Evolutionary conservation across 2,888 invertebrate genomes (phyloP), one percentile per base, ranked within the genome.

Genomic region (Archaeoteleia sp.): DNA sequence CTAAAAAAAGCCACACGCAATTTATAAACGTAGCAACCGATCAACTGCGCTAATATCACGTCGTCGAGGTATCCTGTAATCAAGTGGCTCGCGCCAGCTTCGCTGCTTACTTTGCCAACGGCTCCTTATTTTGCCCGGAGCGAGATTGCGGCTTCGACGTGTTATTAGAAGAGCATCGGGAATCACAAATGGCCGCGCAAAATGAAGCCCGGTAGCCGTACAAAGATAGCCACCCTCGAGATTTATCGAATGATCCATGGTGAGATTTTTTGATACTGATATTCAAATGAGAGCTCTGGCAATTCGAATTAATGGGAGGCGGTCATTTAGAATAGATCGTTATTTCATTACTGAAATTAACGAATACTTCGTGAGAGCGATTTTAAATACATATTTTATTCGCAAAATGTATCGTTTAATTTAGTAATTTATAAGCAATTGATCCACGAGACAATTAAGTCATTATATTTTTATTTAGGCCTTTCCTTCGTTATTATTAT

Each of bases 11-110:
- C n/a, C n/a, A n/a, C n/a, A n/a, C n/a, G n/a, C n/a, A n/a, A n/a
- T n/a, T n/a, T n/a, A n/a, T n/a, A 40, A 17, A 46, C 30, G 17
- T 27, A 42, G 43, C 62, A 54, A 54, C 32, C 42, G 63, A 37
- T 78, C 74, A 74, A 5, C 75, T 77, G 77, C 72, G 75, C 71
- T 76, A 78, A 79, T 78, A 75, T 78, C 75, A 76, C 74, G 74
- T 78, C 76, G 77, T 76, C 71, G 67, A 58, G 70, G 72, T 71
- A 76, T 78, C 78, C 78, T 78, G 76, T 78, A 79, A 79, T 79
- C 78, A 75, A 75, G 73, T 69, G 73, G 71, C 75, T 72, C 73
- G 74, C 77, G 70, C 74, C 61, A 53, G 62, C 35, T 45, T 40
- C 5, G 29, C 57, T 39, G 48, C 53, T 66, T 53, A 54, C 66